Evolutionary conservation across 2,888 invertebrate genomes (phyloP).

Genomic region (Parthenolecanium corni): DNA sequence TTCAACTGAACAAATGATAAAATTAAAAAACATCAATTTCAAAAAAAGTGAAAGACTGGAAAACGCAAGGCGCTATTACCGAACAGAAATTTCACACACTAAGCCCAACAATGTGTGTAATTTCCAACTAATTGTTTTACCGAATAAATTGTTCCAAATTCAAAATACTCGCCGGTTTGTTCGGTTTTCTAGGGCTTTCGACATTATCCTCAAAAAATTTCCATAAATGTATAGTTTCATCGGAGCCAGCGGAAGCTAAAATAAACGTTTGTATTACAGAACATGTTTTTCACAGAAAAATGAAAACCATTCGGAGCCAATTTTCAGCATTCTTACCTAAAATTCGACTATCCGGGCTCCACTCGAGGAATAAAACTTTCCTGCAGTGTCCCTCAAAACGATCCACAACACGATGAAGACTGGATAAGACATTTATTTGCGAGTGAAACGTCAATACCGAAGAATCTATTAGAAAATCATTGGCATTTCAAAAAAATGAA

Average conservation of each 20-base stretch:
- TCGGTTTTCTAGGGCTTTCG: neutral
- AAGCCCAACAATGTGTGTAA: no score
- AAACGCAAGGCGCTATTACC: no score
- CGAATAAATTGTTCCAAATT: neutral
- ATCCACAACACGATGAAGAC: conserved; percentile 29
- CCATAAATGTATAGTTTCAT: conserved; percentile 23
- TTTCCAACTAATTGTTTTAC: neutral
- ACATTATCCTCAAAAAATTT: conserved; percentile 8
- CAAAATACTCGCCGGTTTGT: neutral
- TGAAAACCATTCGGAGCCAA: neutral
- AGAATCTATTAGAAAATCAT: no score
- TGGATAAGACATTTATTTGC: conserved; percentile 26
- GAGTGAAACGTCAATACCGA: neutral
- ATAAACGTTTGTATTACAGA: neutral
- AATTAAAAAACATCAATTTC: no score
- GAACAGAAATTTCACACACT: no score
- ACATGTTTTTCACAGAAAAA: no score
- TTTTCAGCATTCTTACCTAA: conserved; percentile 24
- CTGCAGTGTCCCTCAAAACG: conserved; percentile 29
- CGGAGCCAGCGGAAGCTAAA: conserved; percentile 10
- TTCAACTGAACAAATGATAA: no score
- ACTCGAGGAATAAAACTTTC: conserved; percentile 27
- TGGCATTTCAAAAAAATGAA: no score
- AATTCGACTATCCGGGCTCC: conserved; percentile 29
- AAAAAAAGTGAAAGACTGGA: no score